Percentiles rank a stretch among this genome's conserved stretches.
phyloP scores from a whole-genome alignment of 2,113 vertebrate species.

The Hypanus sabinus region DNA sequence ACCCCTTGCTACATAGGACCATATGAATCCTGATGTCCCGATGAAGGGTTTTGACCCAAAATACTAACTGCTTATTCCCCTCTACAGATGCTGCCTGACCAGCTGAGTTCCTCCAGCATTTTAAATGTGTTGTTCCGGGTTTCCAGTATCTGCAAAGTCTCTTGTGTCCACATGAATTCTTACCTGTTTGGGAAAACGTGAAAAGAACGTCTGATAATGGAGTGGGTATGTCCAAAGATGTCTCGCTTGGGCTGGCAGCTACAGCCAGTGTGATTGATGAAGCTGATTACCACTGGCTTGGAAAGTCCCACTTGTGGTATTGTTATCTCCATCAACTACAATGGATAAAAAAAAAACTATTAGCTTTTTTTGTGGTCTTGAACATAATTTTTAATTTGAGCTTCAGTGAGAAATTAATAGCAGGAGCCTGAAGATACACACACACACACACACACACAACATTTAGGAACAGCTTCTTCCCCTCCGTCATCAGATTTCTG shows the following conservation, averaged over 20 bases:
- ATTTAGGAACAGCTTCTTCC: too few relatives aligned
- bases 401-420: not conserved
- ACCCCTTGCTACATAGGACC: not conserved
- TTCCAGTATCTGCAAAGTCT: too few relatives aligned
- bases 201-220: constrained; percentile 25
- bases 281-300: not conserved
- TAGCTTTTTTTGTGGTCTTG: not conserved
- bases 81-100: too few relatives aligned
- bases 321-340: constrained; percentile 21
- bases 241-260: not conserved
- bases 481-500: too few relatives aligned
- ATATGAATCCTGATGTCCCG: not conserved
- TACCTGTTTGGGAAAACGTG: not conserved
- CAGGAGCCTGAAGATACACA: too few relatives aligned
- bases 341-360: not conserved
- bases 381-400: not conserved
- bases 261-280: constrained; percentile 22
- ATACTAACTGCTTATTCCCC: too few relatives aligned
- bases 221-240: not conserved
- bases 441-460: too few relatives aligned
- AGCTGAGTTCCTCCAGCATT: too few relatives aligned
- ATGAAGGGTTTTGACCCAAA: too few relatives aligned
- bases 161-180: not conserved
- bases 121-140: too few relatives aligned
- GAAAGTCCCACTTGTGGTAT: not conserved